These are phyloP conservation scores for Coccyzus lansbergi DNA, from an alignment of 2,797 vertebrate species.

Conservation along the genomic window DNA sequence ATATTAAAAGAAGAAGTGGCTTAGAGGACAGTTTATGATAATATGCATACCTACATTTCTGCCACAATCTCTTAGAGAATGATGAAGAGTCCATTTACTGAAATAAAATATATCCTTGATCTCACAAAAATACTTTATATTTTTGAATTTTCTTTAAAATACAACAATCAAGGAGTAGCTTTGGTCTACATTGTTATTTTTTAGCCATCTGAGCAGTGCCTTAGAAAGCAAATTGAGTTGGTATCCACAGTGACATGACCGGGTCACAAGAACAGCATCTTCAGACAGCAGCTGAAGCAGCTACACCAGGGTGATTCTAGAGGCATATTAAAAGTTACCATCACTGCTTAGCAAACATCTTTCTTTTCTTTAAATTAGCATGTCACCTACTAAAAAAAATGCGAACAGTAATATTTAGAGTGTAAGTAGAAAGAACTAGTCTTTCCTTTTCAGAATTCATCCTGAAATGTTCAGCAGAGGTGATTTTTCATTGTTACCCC, in stretches of 20 bases:
- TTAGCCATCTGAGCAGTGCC: neutral
- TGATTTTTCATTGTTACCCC: slow-evolving; percentile 20
- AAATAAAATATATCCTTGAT: neutral
- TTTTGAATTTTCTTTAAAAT: neutral
- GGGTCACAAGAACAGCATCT: neutral
- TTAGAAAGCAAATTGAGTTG: neutral
- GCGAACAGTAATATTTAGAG: neutral
- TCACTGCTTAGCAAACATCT: neutral
- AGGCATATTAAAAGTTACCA: neutral
- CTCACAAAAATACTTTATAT: neutral
- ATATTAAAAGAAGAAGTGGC: neutral
- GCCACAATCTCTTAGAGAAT: neutral
- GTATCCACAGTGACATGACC: neutral
- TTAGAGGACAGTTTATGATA: neutral
- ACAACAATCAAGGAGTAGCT: neutral
- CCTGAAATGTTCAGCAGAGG: neutral
- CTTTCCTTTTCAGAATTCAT: neutral
- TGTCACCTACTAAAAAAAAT: neutral
- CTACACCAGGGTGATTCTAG: neutral
- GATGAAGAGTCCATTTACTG: neutral
- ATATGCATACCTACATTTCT: neutral
- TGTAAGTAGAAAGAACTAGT: neutral
- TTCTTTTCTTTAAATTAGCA: neutral
- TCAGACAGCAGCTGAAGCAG: neutral
- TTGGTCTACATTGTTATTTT: neutral